Evolutionary conservation across 2,797 vertebrate genomes (phyloP).

Genomic region (Hybognathus amarus): DNA sequence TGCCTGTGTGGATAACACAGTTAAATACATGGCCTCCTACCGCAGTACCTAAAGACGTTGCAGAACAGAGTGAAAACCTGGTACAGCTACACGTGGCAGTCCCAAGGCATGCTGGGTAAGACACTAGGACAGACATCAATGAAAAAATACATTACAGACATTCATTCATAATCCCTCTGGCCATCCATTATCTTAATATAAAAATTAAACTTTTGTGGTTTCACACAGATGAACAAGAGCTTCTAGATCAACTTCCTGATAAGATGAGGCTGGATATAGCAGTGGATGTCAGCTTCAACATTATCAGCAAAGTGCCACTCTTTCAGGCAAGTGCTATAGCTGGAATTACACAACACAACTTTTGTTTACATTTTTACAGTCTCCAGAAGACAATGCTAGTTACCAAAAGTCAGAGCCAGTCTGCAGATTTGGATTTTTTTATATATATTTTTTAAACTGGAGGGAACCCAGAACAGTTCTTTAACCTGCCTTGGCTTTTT

Average conservation of each 20-base stretch:
- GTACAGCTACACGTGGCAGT: constrained; percentile 99
- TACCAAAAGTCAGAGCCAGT: background rate
- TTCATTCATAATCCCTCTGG: background rate
- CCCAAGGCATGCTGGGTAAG: constrained; percentile 99
- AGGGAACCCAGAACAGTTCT: background rate
- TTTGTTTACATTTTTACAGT: background rate
- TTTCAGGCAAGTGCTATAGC: constrained; percentile 84
- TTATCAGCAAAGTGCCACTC: constrained; percentile 95
- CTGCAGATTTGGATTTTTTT: background rate
- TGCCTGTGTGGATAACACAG: constrained; percentile 93
- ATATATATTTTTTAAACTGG: no score
- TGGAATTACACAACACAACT: background rate
- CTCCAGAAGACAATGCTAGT: background rate
- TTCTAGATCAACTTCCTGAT: constrained; percentile 92
- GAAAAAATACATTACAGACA: background rate
- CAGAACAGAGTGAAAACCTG: constrained; percentile 96
- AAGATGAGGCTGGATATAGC: constrained; percentile 98
- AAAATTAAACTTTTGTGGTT: background rate
- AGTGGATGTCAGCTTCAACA: constrained; percentile 92
- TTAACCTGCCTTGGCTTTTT: background rate
- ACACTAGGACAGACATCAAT: background rate
- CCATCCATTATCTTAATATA: background rate
- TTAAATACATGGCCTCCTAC: constrained; percentile 97
- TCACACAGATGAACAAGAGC: constrained; percentile 87
- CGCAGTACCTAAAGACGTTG: constrained; percentile 88